Evolutionary conservation across 2,113 vertebrate genomes (phyloP).

Genomic region (Notechis scutatus): DNA sequence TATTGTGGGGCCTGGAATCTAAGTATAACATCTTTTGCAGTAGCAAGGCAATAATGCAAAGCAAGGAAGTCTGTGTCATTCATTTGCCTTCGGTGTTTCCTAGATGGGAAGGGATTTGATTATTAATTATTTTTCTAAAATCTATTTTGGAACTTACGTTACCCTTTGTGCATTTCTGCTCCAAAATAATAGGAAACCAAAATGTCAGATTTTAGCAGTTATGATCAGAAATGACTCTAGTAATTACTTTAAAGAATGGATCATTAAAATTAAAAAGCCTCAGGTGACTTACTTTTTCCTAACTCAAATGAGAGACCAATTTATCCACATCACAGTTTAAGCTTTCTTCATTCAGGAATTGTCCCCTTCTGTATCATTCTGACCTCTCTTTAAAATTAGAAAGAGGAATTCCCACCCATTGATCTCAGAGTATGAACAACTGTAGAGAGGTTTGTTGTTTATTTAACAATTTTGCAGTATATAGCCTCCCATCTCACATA

Average conservation of each 20-base stretch:
- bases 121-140: not conserved
- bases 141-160: not conserved
- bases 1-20: not conserved
- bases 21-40: not conserved
- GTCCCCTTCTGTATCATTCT: not conserved
- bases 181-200: not conserved
- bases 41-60: not conserved
- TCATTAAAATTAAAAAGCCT: not conserved
- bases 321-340: not conserved
- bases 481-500: not conserved
- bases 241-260: not conserved
- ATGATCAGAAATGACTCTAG: not conserved
- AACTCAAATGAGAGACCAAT: not conserved
- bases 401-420: not conserved
- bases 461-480: not conserved
- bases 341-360: not conserved
- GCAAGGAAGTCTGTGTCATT: not conserved
- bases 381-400: not conserved
- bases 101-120: not conserved
- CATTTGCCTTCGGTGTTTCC: not conserved
- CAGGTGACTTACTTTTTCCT: not conserved
- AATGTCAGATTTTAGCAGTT: not conserved
- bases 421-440: not conserved
- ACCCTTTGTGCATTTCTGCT: not conserved
- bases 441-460: not conserved